phyloP scores from a whole-genome alignment of 2,888 invertebrate species.

The Spialia ferax region DNA sequence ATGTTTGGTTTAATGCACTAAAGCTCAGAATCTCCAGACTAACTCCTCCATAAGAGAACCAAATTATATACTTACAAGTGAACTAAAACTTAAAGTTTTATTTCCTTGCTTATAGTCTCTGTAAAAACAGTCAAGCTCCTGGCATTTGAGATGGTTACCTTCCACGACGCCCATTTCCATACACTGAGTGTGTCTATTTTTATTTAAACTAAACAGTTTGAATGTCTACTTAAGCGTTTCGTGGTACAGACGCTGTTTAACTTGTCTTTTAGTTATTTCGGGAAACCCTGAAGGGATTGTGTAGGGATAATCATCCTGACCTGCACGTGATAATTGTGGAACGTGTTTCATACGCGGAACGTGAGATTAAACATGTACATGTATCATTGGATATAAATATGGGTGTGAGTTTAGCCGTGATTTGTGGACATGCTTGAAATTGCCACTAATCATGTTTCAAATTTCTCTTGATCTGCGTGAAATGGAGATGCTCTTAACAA shows the following conservation, averaged over 20 bases:
- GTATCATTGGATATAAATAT: conserved; percentile 15
- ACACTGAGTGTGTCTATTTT: conserved; percentile 75
- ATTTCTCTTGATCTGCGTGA: conserved; percentile 27
- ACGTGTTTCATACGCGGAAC: conserved; percentile 42
- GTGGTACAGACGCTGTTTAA: conserved; percentile 63
- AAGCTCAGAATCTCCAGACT: too few relatives aligned
- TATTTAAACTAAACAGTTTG: conserved; percentile 71
- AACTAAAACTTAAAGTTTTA: neutral
- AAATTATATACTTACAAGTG: neutral
- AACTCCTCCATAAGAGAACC: too few relatives aligned
- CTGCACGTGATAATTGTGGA: conserved; percentile 51
- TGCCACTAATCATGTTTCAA: conserved; percentile 29
- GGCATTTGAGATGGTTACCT: conserved; percentile 40
- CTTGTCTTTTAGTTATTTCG: conserved; percentile 72
- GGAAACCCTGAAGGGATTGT: conserved; percentile 58
- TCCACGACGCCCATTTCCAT: conserved; percentile 48
- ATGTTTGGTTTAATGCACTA: too few relatives aligned
- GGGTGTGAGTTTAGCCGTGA: neutral
- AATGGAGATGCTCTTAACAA: conserved; percentile 23
- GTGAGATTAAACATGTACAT: conserved; percentile 31
- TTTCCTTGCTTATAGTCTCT: conserved; percentile 2
- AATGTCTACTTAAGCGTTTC: conserved; percentile 71
- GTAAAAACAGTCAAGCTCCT: conserved; percentile 7
- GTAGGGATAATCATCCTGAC: conserved; percentile 58
- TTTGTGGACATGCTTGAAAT: conserved; percentile 20